Base-by-base conservation (phyloP, 2,888 invertebrate genomes). In the Notodonta dromedarius region DNA sequence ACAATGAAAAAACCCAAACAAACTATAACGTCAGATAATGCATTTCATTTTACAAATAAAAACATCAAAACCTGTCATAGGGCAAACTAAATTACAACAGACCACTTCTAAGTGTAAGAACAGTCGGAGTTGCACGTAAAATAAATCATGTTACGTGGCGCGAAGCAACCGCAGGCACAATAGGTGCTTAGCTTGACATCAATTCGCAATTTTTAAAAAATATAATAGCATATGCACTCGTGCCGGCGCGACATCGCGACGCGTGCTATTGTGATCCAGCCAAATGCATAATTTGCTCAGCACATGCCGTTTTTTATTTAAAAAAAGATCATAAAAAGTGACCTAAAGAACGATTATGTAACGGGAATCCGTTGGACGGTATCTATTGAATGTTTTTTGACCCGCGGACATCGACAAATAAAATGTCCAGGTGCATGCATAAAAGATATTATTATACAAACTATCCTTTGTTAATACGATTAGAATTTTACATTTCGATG, bases 241-340 rank as follows among this genome's bases (percentile, higher is more conserved):
- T 89, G 90, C 85, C 82, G 73, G 79, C 76, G 73, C 80, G 72
- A 75, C 69, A 56, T 60, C 59, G 80, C 77, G 79, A 80, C 80
- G 78, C 70, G 79, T 77, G 77, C 85, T 74, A 85, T 93, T 93
- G 91, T 92, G 87, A 89, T 82, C 88, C 91, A 90, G 70, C 86
- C 85, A 87, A 87, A 90, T 93, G 90, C 90, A 91, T 93, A 92
- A 93, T 93, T 91, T 89, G 87, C 89, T 79, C 87, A 91, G 91
- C 93, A 91, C 91, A 92, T 91, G 93, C 86, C 87, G 78, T 80
- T 83, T 90, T 91, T 91, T 89, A 78, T 62, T 68, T 69, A 85
- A 86, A 86, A 85, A 82, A 76, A 61, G 74, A 39, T 57, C 61
- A 78, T 84, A 88, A 90, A 93, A 91, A 89, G 82, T 93, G 92